A percentile compares a stretch with the other conserved stretches of the same genome.
Conservation (phyloP, 2,113 vertebrate species). For the Canis aureus region DNA sequence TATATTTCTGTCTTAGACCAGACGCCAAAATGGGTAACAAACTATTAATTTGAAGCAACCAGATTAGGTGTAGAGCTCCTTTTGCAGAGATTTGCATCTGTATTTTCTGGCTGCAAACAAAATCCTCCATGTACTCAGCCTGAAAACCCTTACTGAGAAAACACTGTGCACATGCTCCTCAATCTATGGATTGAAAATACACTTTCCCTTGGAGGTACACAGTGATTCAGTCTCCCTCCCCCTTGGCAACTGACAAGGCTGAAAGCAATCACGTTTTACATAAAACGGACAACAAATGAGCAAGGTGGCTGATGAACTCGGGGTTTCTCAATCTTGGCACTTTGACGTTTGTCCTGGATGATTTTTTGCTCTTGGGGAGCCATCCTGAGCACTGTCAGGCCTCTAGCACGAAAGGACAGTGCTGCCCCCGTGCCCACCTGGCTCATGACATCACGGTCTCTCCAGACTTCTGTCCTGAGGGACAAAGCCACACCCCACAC, state of each 20-base stretch:
- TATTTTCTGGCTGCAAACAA: constrained; percentile 39
- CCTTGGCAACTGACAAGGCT: background rate
- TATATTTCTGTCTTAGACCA: background rate
- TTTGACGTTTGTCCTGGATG: background rate
- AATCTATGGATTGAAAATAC: background rate
- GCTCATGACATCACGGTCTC: background rate
- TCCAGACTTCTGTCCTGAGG: background rate
- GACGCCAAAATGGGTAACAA: background rate
- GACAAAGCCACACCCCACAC: background rate
- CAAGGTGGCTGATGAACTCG: background rate
- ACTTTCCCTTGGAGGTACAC: background rate
- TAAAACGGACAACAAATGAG: background rate
- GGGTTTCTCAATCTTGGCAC: background rate
- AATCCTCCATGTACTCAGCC: background rate
- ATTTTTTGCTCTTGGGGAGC: background rate
- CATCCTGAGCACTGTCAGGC: background rate
- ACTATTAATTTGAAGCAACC: background rate
- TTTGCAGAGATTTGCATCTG: background rate
- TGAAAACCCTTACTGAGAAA: background rate
- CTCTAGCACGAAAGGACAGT: background rate
- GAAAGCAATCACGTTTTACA: background rate
- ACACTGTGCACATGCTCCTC: background rate
- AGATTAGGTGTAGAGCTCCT: background rate
- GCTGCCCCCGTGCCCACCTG: background rate
- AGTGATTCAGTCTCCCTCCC: background rate